Base-by-base conservation (phyloP, 1,140 invertebrate genomes). In the Octopus bimaculoides region DNA sequence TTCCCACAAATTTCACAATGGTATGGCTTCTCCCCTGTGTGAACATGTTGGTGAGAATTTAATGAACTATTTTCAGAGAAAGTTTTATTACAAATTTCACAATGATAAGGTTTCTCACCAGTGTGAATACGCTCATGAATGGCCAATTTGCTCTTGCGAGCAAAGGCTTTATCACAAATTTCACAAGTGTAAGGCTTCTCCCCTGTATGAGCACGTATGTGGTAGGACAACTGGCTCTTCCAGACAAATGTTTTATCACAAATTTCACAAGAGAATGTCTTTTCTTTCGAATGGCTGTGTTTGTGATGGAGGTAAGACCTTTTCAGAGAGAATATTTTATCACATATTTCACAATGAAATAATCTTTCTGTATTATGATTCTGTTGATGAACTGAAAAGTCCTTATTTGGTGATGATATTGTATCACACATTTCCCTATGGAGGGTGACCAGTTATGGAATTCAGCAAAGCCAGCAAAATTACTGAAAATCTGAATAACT, bases 401-500 rank as follows among this genome's bases (percentile, higher is more conserved):
- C 26, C 14, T 14, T n/a, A 6, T 14, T 14, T 14, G 17, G 66
- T 5, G 66, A 71, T 14, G 26, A 71, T n/a, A 20, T 20, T 14
- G 80, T 78, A 10, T 85, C 86, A 84, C 85, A 85, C 26, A 41
- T 41, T 41, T 41, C 26, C 26, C 26, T 41, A 41, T 41, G 26
- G 26, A 41, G 26, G 26, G 3, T 41, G 26, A 41, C 26, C 26
- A 41, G 26, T 41, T 41, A 41, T 41, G 26, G 26, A 41, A n/a
- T n/a, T n/a, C n/a, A n/a, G n/a, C n/a, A n/a, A n/a, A 41, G 26
- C 3, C 26, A 41, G 26, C 26, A 41, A 41, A 41, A 41, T 41
- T 41, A 41, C 26, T 41, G 26, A 41, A 41, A 41, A 41, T 41
- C 26, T 41, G 26, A 41, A 41, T 41, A 41, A 41, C 26, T 41